Evolutionary conservation across 2,888 invertebrate genomes (phyloP), one percentile per base, ranked within the genome.

Genomic region (Troglohyphantes excavatus): DNA sequence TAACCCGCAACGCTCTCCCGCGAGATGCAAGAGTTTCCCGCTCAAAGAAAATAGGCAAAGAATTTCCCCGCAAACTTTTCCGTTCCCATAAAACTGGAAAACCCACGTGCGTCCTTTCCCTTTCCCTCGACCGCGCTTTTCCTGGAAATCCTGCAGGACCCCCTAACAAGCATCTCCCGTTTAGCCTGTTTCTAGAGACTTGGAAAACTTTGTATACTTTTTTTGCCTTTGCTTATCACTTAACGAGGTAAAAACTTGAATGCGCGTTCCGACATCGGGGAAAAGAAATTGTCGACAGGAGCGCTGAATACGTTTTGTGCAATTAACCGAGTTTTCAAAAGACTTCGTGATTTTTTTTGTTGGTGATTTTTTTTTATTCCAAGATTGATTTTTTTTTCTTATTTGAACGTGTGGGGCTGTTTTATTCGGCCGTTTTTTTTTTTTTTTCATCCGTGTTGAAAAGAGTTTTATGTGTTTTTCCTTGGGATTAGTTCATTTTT

Each of bases 231-330:
- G 29, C 26, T n/a, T 33, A 33, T 9, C 29, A 19, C 59, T 65
- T 87, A 87, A 87, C 87, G 87, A 87, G 73, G 73, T 81, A 87
- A 86, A 86, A 81, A 67, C 87, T 86, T 73, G 59, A 81, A 81
- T 53, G 39, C 33, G 11, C 39, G 65, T 43, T 61, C 13, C n/a
- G 19, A 39, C 33, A 39, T 65, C 21, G 13, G 33, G 26, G 13
- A 72, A 39, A 61, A 72, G 33, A 61, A 70, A 72, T 19, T 68
- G 33, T 29, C 23, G 53, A 67, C 39, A 46, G 13, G 23, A 61
- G 26, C 27, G 70, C 43, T 23, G 78, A 86, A 70, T 86, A 59
- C 23, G 72, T 46, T 86, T 65, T 61, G 78, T 72, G 63, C 78
- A 86, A 86, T 86, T 86, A 86, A 72, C 78, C 61, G 61, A 63